phyloP scores from a whole-genome alignment of 2,888 invertebrate genomes.

The Mythimna lalbum region DNA sequence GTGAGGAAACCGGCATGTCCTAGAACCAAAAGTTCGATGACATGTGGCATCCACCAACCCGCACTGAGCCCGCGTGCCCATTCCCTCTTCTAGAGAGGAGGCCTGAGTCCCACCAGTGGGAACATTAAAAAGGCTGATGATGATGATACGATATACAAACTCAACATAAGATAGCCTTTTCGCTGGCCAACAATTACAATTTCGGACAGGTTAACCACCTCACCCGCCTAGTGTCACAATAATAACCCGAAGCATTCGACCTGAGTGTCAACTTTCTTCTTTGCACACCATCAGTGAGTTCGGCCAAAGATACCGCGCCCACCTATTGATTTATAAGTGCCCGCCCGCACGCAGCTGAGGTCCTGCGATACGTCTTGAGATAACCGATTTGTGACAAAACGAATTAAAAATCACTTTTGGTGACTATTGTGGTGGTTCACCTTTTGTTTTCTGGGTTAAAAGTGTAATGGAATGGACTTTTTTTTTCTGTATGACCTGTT shows the following conservation, averaged over 20 bases:
- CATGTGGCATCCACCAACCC: too few species aligned
- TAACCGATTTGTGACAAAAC: constrained; percentile 40
- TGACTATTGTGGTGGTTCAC: background rate
- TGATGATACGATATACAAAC: too few species aligned
- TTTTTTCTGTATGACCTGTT: too few species aligned
- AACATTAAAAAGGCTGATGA: too few species aligned
- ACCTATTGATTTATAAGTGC: constrained; percentile 85
- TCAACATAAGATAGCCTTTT: constrained; percentile 5
- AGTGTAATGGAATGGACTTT: too few species aligned
- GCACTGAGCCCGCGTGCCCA: too few species aligned
- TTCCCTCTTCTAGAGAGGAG: too few species aligned
- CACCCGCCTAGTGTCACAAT: constrained; percentile 52
- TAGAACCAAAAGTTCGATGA: too few species aligned
- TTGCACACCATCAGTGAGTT: constrained; percentile 78
- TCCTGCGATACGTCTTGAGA: constrained; percentile 73
- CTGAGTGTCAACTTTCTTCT: constrained; percentile 78
- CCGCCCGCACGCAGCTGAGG: constrained; percentile 54
- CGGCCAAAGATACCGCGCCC: constrained; percentile 83
- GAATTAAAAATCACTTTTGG: background rate
- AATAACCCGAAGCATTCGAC: constrained; percentile 61
- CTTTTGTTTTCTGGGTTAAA: background rate
- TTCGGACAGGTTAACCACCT: constrained; percentile 62
- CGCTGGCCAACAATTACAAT: constrained; percentile 58
- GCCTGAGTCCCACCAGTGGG: too few species aligned
- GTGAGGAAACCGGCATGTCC: too few species aligned